Conservation (phyloP, 2,113 vertebrate genomes). For the Gobius niger region DNA sequence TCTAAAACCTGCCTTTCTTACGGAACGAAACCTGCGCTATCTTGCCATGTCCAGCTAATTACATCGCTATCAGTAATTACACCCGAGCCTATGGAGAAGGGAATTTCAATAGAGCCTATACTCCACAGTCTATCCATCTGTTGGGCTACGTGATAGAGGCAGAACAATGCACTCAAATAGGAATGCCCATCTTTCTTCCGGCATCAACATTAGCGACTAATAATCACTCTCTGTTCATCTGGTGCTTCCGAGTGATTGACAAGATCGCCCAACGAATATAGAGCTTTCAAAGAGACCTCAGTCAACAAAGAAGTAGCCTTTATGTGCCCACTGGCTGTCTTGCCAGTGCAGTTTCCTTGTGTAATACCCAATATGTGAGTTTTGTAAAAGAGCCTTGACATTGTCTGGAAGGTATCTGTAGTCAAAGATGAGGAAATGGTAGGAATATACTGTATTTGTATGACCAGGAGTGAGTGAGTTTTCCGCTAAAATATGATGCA, state of each 20-base stretch:
- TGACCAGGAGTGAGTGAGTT: too few species aligned
- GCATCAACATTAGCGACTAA: slow-evolving; percentile 9
- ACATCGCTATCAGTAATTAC: slow-evolving; percentile 73
- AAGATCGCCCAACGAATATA: background rate
- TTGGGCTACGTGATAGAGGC: slow-evolving; percentile 24
- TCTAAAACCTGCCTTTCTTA: slow-evolving; percentile 47
- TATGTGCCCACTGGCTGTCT: background rate
- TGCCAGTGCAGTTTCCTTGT: too few species aligned
- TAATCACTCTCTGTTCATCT: background rate
- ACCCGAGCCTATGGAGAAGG: slow-evolving; percentile 46
- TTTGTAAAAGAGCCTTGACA: too few species aligned
- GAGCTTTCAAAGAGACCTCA: background rate
- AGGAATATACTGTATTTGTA: too few species aligned
- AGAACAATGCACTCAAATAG: slow-evolving; percentile 22
- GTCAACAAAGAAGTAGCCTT: background rate
- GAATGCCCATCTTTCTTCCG: slow-evolving; percentile 13
- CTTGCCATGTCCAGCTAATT: slow-evolving; percentile 68
- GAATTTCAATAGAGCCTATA: slow-evolving; percentile 45
- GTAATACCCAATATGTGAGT: too few species aligned
- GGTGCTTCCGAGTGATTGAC: background rate
- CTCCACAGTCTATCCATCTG: slow-evolving; percentile 29
- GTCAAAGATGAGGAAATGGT: too few species aligned
- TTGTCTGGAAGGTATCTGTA: too few species aligned
- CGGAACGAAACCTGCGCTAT: slow-evolving; percentile 52
- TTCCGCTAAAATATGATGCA: too few species aligned